Evolutionary conservation across 2,888 invertebrate genomes (phyloP), one percentile per base, ranked within the genome.

Genomic region (Nebria brevicollis): DNA sequence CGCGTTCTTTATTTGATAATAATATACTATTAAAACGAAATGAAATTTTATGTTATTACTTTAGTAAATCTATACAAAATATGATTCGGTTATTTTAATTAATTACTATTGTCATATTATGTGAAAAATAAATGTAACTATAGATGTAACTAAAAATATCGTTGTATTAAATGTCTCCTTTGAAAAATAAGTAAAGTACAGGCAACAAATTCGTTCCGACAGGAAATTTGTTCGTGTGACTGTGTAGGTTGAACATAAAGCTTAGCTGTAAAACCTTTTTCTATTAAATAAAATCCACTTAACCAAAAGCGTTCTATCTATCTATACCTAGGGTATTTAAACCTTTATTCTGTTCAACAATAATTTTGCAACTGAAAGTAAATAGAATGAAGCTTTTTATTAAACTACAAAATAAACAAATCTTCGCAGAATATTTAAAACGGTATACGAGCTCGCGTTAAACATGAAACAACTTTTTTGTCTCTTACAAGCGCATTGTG

Each of bases 231-330:
- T 8, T 3, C 54, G 54, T 54, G 54, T 54, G 13, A 8, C 2
- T 11, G 13, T 13, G 54, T 54, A 13, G 4, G 54, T 13, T 54
- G 54, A 70, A 70, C 25, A 70, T 13, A 70, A 26, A 70, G 70
- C 70, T 70, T 34, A 70, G 25, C 70, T 70, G 70, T 6, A 70
- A 42, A 73, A 73, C n/a, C 73, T 42, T 73, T 43, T 73, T 73
- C 73, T 73, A 73, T 73, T 73, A 73, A 41, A 73, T 34, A 43
- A 73, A 73, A 73, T 73, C 73, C 73, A 73, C 73, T 73, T 73
- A 73, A 73, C 41, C 15, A 11, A 73, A 41, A 11, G 73, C 13
- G 43, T 13, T 43, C 15, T 70, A 20, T 70, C 70, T 25, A 15
- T 20, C 54, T 13, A 13, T 54, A 54, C 8, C 54, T 54, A 54